Evolutionary conservation across 2,797 vertebrate genomes (phyloP), one percentile per base, ranked within the genome.

Genomic region (Anabacerthia variegaticeps): DNA sequence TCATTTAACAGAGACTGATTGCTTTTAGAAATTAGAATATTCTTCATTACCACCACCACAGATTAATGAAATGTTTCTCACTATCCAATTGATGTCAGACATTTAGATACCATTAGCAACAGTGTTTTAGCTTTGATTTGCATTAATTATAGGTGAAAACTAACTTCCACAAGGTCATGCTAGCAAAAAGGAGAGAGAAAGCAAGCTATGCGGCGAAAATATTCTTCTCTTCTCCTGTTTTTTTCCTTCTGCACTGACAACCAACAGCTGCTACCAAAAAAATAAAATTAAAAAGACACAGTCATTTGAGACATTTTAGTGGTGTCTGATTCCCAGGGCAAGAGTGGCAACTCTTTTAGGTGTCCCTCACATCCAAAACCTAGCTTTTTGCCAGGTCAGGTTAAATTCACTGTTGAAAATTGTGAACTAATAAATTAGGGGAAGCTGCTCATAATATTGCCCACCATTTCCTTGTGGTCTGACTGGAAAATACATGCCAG

Each of bases 1-100:
- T 62, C 32, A 73, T 82, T 88, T 87, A 79, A 41, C 43, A 73
- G 83, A 84, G 89, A 75, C 46, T 66, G 41, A 85, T 82, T 90
- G 59, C 83, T 88, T 92, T 92, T 41, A 63, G 34, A 95, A 86
- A 55, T 86, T 46, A 73, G 55, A 94, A 69, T 92, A 76, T 66
- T 84, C 49, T 59, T 93, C 66, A 63, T 76, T 71, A 63, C 84
- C 59, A 79, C 44, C 14, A 69, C 28, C 55, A 73, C 19, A n/a
- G 30, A 21, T 73, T 85, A 92, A 94, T 73, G 41, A 85, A 78
- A 80, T 28, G 46, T 84, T 87, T 92, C 74, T 71, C 3, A 1
- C 23, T 79, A 37, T 52, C n/a, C 62, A 75, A 4, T 66, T 88
- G 58, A 59, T 48, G 55, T 56, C 66, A 84, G 51, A 48, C 26